Base-by-base conservation (phyloP, 2,797 vertebrate species). In the Champsocephalus esox region DNA sequence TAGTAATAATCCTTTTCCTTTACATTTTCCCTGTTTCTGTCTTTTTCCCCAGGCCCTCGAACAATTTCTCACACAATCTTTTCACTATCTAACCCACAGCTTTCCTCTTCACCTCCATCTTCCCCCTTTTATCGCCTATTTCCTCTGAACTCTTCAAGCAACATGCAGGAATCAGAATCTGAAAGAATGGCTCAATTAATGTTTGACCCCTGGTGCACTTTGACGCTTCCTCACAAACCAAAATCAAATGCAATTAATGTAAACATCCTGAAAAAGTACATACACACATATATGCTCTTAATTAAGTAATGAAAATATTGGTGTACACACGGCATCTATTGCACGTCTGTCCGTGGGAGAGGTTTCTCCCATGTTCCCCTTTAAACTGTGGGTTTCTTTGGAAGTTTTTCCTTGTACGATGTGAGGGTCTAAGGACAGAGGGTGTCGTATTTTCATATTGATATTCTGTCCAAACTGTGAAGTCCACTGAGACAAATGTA, bases 231-330 rank as follows among this genome's bases (percentile, higher is more conserved):
- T 62, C 72, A 77, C 73, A 79, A 69, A 84, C 81, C 75, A 57
- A 54, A 75, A 75, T 75, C 61, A 55, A 38, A 59, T n/a, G 73
- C 3, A 32, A 85, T 74, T 73, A 79, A 82, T 71, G 76, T 80
- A 74, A 84, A 84, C 74, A 68, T 60, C 69, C 21, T 0, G 46
- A 14, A 3, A 66, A 77, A 83, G 34, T 38, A 38, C 34, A 38
- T 38, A 38, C 34, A 38, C 34, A 7, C 8, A 38, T 28, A 38
- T 38, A 38, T 38, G 6, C 34, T 38, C 34, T 7, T 38, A 38
- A 38, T 38, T 38, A 38, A 38, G 6, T 9, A 38, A 16, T 19
- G 14, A 28, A n/a, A 11, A 50, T 57, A 19, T 5, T 17, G 34
- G 34, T 28, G 28, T 28, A 28, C 28, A 28, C 28, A 28, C 28